These are phyloP conservation scores for Macrophya alboannulata DNA, from an alignment of 2,888 invertebrate genomes.

Conservation along the genomic window DNA sequence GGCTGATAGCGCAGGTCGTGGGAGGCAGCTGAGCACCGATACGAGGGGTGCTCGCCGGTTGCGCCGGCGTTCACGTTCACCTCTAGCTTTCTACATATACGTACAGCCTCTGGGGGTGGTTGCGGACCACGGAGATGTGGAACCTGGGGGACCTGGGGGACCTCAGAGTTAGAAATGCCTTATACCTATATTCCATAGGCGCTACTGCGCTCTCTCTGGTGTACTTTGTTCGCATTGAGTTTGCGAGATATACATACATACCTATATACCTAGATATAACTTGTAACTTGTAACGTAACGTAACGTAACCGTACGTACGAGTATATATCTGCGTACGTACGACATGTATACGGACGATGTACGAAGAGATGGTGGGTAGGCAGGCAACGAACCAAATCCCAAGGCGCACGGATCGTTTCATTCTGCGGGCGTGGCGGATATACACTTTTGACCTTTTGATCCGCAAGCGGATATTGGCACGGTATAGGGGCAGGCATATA, in stretches of 20 bases:
- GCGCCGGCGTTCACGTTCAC: constrained; percentile 44
- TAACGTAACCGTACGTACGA: background rate
- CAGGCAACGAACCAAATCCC: constrained; percentile 49
- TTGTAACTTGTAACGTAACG: too few relatives aligned
- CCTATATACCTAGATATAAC: too few relatives aligned
- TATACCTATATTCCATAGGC: constrained; percentile 25
- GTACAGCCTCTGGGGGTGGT: background rate
- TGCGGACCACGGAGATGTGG: constrained; percentile 37
- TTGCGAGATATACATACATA: constrained; percentile 8
- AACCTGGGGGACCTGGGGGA: constrained; percentile 9
- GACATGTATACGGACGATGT: background rate
- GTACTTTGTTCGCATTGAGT: constrained; percentile 45
- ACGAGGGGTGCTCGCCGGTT: constrained; percentile 14
- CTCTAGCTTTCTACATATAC: background rate
- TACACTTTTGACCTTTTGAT: constrained; percentile 49
- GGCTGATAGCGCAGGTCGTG: constrained; percentile 32
- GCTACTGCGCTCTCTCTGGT: constrained; percentile 17
- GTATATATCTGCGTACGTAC: constrained; percentile 10
- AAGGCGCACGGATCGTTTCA: constrained; percentile 51
- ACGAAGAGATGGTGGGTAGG: constrained; percentile 21
- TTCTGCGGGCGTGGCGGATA: constrained; percentile 50
- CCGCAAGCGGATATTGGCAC: constrained; percentile 33
- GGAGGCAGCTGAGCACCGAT: constrained; percentile 24
- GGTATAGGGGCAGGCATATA: background rate
- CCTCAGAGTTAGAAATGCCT: constrained; percentile 28